These are phyloP conservation scores for Turritopsis dohrnii DNA, from an alignment of 30 jellyfish, hydroid and myxozoan species.

Conservation along the genomic window DNA sequence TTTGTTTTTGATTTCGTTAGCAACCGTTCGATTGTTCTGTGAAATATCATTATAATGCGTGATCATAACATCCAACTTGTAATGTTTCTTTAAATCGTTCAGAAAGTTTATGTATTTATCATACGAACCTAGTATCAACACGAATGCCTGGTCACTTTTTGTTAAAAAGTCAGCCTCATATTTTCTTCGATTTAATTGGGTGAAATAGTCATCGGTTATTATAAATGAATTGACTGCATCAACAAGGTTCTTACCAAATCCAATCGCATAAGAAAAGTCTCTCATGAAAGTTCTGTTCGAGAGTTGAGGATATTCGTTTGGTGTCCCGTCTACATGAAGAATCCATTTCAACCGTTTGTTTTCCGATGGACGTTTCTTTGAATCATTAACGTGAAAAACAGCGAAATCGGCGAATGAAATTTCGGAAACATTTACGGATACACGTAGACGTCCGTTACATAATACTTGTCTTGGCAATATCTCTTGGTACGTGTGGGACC, in stretches of 20 bases:
- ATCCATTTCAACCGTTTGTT: not conserved
- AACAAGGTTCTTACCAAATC: not conserved
- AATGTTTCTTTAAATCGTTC: not conserved
- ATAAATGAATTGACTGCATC: not conserved
- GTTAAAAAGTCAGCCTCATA: not conserved
- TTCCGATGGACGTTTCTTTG: not conserved
- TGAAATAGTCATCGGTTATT: not conserved
- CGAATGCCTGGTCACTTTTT: not conserved
- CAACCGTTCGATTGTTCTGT: not conserved
- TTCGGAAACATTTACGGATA: slow-evolving; percentile 12
- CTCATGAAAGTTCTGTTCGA: not conserved
- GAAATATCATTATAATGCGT: not conserved
- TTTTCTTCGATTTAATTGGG: not conserved
- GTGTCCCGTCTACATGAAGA: slow-evolving; percentile 7
- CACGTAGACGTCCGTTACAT: not conserved
- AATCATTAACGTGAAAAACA: not conserved
- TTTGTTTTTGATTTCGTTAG: not conserved
- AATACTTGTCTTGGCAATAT: not conserved
- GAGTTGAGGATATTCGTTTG: slow-evolving; percentile 2
- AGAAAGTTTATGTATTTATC: not conserved
- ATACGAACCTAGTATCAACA: not conserved
- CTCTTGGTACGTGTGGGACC: not conserved
- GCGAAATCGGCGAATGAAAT: not conserved
- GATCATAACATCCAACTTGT: not conserved
- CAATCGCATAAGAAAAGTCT: not conserved